Evolutionary conservation across 2,888 invertebrate genomes (phyloP).

Genomic region (Notodonta dromedarius): DNA sequence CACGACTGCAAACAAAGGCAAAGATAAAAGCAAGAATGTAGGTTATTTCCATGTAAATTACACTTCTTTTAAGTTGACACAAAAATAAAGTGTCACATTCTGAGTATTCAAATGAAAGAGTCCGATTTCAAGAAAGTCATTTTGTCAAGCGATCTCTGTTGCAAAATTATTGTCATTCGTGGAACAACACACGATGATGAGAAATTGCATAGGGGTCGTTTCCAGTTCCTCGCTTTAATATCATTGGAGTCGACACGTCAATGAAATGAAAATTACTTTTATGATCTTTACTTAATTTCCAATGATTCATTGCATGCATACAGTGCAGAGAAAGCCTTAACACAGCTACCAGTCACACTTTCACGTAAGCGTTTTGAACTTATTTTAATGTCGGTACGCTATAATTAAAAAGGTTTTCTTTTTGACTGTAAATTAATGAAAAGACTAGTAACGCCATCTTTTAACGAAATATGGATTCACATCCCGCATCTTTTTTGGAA

Average conservation of each 20-base stretch:
- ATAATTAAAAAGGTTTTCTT: not conserved
- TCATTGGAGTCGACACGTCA: constrained; percentile 1
- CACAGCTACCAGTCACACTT: constrained; percentile 1
- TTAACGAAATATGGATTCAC: not conserved
- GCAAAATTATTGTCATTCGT: not conserved
- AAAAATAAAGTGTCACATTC: not conserved
- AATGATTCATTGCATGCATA: constrained; percentile 19
- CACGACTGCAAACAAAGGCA: no score
- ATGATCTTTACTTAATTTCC: not conserved
- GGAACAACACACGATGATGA: not conserved
- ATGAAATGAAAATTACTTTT: constrained; percentile 1
- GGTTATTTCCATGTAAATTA: no score
- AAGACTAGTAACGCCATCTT: not conserved
- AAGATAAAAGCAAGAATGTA: no score
- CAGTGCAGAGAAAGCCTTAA: constrained; percentile 21
- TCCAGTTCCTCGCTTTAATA: constrained; percentile 13
- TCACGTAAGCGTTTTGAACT: constrained; percentile 14
- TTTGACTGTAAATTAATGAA: not conserved
- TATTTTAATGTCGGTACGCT: constrained; percentile 12
- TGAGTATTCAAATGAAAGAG: not conserved
- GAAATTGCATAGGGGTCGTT: not conserved
- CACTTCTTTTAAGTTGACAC: no score
- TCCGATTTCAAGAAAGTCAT: not conserved
- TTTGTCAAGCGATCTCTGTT: not conserved
- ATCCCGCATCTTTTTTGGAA: no score